Evolutionary conservation across 2,888 invertebrate species (phyloP).

Genomic region (Arrhopalites spinosus): DNA sequence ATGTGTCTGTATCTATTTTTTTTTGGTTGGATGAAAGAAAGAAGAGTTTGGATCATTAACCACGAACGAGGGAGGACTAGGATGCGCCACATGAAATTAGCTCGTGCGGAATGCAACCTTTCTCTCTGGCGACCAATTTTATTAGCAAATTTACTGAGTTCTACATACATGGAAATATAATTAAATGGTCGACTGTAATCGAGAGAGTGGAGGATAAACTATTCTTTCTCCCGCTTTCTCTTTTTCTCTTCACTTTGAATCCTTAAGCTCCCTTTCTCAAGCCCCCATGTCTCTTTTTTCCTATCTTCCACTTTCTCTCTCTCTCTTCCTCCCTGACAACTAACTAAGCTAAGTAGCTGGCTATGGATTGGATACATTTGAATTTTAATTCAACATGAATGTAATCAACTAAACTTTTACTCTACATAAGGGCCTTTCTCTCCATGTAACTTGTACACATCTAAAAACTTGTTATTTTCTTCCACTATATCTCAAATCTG

Average conservation of each 20-base stretch:
- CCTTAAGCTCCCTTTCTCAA: no score
- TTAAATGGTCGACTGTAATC: conserved; percentile 20
- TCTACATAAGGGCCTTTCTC: background rate
- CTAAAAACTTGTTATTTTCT: no score
- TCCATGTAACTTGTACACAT: no score
- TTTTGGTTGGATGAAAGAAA: background rate
- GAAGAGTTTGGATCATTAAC: conserved; percentile 38
- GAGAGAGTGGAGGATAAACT: background rate
- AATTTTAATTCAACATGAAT: conserved; percentile 15
- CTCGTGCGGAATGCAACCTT: conserved; percentile 26
- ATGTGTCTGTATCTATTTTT: background rate
- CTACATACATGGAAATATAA: conserved; percentile 27
- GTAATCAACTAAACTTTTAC: conserved; percentile 9
- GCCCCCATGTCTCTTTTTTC: background rate
- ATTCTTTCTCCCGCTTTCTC: background rate
- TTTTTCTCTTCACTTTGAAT: background rate
- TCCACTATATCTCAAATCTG: no score
- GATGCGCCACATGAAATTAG: conserved; percentile 40
- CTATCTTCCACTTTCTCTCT: background rate
- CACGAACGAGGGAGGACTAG: conserved; percentile 39
- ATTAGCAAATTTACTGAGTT: conserved; percentile 27
- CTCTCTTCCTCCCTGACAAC: conserved; percentile 6
- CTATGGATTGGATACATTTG: background rate
- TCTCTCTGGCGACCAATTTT: conserved; percentile 16
- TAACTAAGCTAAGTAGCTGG: conserved; percentile 12